Evolutionary conservation across 2,797 vertebrate genomes (phyloP), one percentile per base, ranked within the genome.

Genomic region (Huso huso): DNA sequence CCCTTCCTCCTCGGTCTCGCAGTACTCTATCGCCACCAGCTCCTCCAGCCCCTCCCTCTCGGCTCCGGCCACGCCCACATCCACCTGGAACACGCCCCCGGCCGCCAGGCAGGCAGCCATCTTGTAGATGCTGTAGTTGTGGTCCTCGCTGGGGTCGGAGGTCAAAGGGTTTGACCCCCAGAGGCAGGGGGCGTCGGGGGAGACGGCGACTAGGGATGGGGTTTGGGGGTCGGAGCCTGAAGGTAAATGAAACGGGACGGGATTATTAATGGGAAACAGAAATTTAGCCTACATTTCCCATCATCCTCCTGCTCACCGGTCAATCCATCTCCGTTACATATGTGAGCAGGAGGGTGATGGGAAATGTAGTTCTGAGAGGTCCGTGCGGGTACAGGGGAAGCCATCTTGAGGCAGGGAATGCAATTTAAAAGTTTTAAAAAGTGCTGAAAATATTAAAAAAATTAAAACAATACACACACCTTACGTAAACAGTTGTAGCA

Each of bases 21-120:
- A 55, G 52, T 55, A 55, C 75, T 89, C 88, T 76, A 90, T 87
- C 57, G 83, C 76, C 64, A 89, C 78, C 3, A 92, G 82, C 77
- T 90, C 88, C 75, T 90, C 90, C 55, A 62, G 61, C 12, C 10
- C 61, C 61, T 15, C 61, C 9, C 61, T 7, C 48, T 10, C 52
- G n/a, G 52, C 3, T 6, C 9, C 61, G 6, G n/a, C 2, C 9
- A n/a, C 9, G n/a, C n/a, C n/a, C 52, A 55, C n/a, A n/a, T 55
- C 52, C 52, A 55, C 52, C 9, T 55, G 52, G 52, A 55, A 55
- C n/a, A 55, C 52, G 9, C 52, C 52, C 52, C 52, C 52, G 9
- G 52, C 52, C n/a, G 61, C 61, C 18, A 62, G 18, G 61, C 18
- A 23, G 15, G 61, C 18, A 1, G 61, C 61, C 61, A 62, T n/a